A percentile compares a stretch with the other conserved stretches of the same genome.
Conservation (phyloP, 2,888 invertebrate genomes). For the Andrena chrysosceles region DNA sequence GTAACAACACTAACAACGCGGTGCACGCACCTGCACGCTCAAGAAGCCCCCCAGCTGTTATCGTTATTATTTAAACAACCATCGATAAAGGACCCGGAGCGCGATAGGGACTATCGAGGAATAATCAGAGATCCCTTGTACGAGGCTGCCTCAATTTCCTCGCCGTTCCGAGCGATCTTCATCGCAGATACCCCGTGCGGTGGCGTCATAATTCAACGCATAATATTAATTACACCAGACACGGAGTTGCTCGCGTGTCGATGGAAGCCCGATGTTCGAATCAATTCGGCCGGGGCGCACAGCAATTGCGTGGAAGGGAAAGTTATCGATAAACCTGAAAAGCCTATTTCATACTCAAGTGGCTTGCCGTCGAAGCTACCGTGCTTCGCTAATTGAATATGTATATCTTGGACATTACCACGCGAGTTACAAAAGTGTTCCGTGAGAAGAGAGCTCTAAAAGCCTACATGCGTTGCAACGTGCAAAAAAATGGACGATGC, state of each 20-base stretch:
- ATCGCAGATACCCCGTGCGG: background rate
- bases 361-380: background rate
- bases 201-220: slow-evolving; percentile 21
- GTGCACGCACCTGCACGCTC: background rate
- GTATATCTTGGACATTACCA: background rate
- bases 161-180: background rate
- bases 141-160: background rate
- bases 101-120: slow-evolving; percentile 10
- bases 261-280: slow-evolving; percentile 10
- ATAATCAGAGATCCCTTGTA: slow-evolving; percentile 13
- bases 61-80: slow-evolving; percentile 39
- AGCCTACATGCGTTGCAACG: background rate
- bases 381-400: background rate
- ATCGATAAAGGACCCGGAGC: slow-evolving; percentile 7
- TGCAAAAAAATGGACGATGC: background rate
- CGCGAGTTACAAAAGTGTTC: background rate
- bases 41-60: background rate
- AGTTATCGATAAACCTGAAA: background rate
- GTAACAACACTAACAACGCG: background rate
- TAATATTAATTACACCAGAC: slow-evolving; percentile 50
- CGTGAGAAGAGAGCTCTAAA: background rate
- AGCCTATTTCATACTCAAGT: background rate
- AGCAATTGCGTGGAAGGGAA: slow-evolving; percentile 18
- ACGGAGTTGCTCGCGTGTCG: slow-evolving; percentile 29
- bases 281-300: slow-evolving; percentile 22